Evolutionary conservation across 2,113 vertebrate species (phyloP).

Genomic region (Chamaetylas fuelleborni): DNA sequence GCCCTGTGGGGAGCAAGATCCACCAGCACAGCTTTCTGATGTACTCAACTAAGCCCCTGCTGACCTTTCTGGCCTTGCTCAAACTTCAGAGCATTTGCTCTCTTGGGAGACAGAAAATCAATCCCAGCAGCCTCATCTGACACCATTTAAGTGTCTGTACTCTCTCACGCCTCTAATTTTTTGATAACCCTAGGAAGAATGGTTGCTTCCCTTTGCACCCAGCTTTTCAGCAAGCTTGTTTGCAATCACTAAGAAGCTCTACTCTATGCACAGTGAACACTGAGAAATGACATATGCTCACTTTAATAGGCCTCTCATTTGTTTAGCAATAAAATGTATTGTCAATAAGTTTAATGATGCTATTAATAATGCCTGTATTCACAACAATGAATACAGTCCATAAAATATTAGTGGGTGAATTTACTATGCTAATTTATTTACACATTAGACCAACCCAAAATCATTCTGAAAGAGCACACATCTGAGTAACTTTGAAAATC

Average conservation of each 20-base stretch:
- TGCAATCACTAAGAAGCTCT: not conserved
- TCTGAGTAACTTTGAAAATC: not conserved
- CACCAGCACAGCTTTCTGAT: not conserved
- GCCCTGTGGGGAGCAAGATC: not conserved
- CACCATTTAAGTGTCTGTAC: not conserved
- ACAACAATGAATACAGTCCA: not conserved
- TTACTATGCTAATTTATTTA: not conserved
- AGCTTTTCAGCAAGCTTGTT: not conserved
- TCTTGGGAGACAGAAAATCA: not conserved
- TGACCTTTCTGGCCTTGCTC: fast-evolving
- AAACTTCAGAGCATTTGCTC: not conserved
- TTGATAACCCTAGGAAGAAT: not conserved
- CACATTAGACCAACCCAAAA: not conserved
- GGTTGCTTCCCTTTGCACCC: not conserved
- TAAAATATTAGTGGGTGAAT: not conserved
- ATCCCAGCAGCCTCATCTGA: not conserved
- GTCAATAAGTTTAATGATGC: not conserved
- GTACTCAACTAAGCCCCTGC: fast-evolving
- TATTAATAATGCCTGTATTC: not conserved
- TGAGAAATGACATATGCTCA: not conserved
- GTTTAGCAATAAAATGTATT: not conserved
- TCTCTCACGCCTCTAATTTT: not conserved
- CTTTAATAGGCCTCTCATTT: not conserved
- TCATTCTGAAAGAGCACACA: not conserved
- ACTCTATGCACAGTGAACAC: not conserved